Conservation (phyloP, 2,888 invertebrate species). For the Athripsodes cinereus region DNA sequence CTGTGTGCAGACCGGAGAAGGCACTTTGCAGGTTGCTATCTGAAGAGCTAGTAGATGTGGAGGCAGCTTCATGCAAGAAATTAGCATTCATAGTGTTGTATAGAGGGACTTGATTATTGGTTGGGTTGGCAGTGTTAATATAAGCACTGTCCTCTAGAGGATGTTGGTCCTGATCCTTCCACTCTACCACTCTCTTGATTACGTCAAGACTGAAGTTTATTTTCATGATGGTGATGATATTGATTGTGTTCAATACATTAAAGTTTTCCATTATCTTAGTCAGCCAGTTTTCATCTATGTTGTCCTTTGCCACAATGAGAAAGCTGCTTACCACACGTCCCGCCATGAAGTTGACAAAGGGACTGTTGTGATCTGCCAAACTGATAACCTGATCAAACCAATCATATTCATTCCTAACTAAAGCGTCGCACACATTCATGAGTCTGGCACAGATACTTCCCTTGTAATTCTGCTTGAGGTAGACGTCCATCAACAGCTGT, state of each 20-base stretch:
- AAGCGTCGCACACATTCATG: conserved; percentile 71
- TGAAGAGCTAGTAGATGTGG: conserved; percentile 6
- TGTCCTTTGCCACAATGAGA: conserved; percentile 76
- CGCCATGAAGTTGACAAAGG: conserved; percentile 74
- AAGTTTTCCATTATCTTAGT: conserved; percentile 71
- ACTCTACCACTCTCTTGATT: conserved; percentile 80
- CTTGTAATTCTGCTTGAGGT: conserved; percentile 75
- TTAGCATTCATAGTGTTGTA: conserved; percentile 44
- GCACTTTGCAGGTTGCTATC: conserved; percentile 37
- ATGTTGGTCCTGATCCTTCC: conserved; percentile 78
- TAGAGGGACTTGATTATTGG: neutral
- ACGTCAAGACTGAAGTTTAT: conserved; percentile 81
- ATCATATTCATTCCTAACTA: conserved; percentile 75
- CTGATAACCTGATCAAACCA: conserved; percentile 80
- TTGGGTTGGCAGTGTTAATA: conserved; percentile 37
- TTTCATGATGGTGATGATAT: conserved; percentile 63
- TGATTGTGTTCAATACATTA: conserved; percentile 58
- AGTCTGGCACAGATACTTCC: conserved; percentile 78
- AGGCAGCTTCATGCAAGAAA: conserved; percentile 37
- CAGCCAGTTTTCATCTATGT: conserved; percentile 73
- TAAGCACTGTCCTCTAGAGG: conserved; percentile 66
- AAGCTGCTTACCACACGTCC: conserved; percentile 76
- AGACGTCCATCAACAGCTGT: conserved; percentile 77
- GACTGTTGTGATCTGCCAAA: conserved; percentile 69
- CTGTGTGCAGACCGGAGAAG: conserved; percentile 46